Conservation (phyloP, 35 echinoderm and acorn worm genomes). For the Diadema setosum region DNA sequence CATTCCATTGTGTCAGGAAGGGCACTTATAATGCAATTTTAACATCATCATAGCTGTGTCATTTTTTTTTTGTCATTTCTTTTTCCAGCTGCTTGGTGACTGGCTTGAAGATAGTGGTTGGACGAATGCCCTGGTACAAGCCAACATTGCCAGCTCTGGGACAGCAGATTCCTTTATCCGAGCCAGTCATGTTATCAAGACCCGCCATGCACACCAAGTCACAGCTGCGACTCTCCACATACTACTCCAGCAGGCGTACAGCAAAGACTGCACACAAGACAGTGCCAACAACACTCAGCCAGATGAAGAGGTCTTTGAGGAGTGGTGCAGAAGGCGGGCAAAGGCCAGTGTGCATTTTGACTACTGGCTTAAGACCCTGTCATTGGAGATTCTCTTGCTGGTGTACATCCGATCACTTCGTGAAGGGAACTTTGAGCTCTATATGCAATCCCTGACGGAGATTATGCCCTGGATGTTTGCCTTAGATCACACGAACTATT, state of each 20-base stretch:
- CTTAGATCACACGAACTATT: conserved; percentile 47
- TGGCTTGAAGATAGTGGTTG: conserved; percentile 62
- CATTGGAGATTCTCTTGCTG: neutral
- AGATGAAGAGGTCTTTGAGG: neutral
- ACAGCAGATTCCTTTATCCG: conserved; percentile 65
- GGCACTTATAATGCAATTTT: no score
- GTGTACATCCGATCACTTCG: conserved; percentile 5
- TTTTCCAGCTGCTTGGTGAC: conserved; percentile 24
- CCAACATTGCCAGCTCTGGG: conserved; percentile 34
- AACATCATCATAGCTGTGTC: neutral
- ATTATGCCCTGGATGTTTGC: conserved; percentile 31
- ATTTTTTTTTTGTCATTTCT: neutral
- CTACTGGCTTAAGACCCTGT: neutral
- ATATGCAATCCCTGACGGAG: conserved; percentile 41
- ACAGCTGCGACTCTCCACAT: conserved; percentile 2
- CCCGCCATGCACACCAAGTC: conserved; percentile 37
- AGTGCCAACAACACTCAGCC: neutral
- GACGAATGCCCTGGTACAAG: conserved; percentile 22
- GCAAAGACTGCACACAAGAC: neutral
- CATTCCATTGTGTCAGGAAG: no score
- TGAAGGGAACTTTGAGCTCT: neutral
- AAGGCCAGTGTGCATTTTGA: neutral
- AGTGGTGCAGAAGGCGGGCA: neutral
- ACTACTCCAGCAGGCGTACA: conserved; percentile 27
- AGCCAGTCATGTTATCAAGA: conserved; percentile 17